phyloP scores from a whole-genome alignment of 2,113 vertebrate species.

The Corythornis cristatus region DNA sequence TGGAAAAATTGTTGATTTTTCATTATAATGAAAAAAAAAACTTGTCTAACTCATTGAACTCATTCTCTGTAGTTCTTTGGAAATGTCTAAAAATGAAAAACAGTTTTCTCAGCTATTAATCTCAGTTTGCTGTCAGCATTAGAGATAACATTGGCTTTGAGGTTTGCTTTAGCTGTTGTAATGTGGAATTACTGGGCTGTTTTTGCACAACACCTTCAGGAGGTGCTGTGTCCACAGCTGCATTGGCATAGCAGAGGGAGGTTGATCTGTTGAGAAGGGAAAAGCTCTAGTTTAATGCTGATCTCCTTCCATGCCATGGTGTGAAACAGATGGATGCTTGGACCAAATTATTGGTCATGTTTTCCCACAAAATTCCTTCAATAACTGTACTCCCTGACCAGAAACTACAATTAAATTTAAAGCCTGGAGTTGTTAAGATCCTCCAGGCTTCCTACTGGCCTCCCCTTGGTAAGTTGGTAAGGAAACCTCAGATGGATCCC shows the following conservation, averaged over 20 bases:
- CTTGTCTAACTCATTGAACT: neutral
- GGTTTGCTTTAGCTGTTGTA: neutral
- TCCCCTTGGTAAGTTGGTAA: neutral
- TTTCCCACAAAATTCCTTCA: neutral
- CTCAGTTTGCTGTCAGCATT: neutral
- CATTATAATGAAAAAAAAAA: neutral
- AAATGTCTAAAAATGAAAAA: neutral
- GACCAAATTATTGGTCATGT: accelerated
- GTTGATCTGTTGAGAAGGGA: neutral
- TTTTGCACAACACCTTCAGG: neutral
- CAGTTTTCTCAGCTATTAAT: neutral
- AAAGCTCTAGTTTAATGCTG: neutral
- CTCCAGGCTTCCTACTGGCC: neutral
- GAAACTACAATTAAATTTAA: accelerated
- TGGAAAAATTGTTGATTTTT: neutral
- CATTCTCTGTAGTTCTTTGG: neutral
- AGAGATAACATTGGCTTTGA: neutral
- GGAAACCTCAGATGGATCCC: neutral
- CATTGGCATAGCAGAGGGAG: neutral
- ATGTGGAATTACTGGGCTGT: neutral
- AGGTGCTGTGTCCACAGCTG: neutral
- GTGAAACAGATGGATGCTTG: neutral
- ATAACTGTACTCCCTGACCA: neutral
- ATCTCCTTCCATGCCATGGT: neutral
- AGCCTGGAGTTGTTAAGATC: neutral